Evolutionary conservation across 2,113 vertebrate species (phyloP).

Genomic region (Mandrillus leucophaeus): DNA sequence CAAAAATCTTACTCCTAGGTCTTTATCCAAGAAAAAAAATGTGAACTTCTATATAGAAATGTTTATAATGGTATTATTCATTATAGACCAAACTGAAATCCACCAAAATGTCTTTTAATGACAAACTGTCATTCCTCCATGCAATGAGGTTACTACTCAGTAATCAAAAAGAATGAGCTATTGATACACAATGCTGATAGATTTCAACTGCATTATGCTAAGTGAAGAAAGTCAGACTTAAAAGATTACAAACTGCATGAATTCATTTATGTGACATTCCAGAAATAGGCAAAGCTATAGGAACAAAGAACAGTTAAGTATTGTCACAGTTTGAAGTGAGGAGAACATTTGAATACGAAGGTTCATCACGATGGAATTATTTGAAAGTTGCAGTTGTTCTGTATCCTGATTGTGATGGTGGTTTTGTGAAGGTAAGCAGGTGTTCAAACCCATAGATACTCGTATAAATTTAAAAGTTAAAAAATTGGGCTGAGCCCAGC

Average conservation of each 20-base stretch:
- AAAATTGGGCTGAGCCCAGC: neutral
- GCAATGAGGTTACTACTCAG: neutral
- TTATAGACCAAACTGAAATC: neutral
- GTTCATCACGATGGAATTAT: neutral
- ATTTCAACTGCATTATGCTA: neutral
- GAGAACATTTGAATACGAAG: neutral
- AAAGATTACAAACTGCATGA: neutral
- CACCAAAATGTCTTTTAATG: neutral
- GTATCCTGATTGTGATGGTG: neutral
- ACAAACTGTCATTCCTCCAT: neutral
- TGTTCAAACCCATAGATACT: neutral
- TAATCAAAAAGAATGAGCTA: neutral
- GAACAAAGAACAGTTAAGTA: neutral
- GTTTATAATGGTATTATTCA: neutral
- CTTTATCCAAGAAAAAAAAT: slow-evolving; percentile 1
- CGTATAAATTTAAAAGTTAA: neutral
- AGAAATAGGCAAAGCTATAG: neutral
- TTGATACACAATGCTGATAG: neutral
- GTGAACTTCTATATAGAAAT: neutral
- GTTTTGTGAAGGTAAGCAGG: neutral
- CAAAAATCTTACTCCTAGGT: neutral
- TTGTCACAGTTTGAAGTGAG: neutral
- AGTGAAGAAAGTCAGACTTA: neutral
- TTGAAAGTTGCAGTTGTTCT: neutral
- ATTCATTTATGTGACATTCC: neutral